Conservation (phyloP, 1,140 invertebrate genomes). For the Anastrepha ludens region DNA sequence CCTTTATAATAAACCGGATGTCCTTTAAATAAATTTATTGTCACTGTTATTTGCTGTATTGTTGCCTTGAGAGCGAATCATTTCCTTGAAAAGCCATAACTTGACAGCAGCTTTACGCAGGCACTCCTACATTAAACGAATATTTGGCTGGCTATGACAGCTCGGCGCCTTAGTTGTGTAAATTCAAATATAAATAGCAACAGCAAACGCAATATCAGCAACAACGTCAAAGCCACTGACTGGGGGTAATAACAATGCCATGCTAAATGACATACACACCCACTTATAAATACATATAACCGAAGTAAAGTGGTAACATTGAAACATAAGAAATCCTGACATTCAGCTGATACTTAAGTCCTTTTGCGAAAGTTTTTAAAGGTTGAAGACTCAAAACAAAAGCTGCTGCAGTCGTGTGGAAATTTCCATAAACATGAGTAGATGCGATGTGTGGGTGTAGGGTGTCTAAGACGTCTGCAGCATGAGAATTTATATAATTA, state of each 20-base stretch:
- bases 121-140: not conserved
- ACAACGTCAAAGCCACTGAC: not conserved
- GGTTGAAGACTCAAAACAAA: not conserved
- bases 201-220: not conserved
- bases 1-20: not conserved
- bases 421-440: not conserved
- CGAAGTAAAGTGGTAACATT: not conserved
- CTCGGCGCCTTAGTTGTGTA: not conserved
- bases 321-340: not conserved
- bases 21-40: not conserved
- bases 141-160: slow-evolving; percentile 11
- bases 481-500: slow-evolving; percentile 1
- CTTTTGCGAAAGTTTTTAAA: not conserved
- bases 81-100: not conserved
- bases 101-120: not conserved
- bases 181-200: not conserved
- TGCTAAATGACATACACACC: not conserved
- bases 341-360: slow-evolving; percentile 24
- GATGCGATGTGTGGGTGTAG: not conserved
- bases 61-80: not conserved
- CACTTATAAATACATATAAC: not conserved
- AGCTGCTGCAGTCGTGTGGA: not conserved
- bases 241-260: not conserved
- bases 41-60: not conserved
- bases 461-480: not conserved